These are phyloP conservation scores for Arge pagana DNA, from an alignment of 2,888 invertebrate species.

Conservation along the genomic window DNA sequence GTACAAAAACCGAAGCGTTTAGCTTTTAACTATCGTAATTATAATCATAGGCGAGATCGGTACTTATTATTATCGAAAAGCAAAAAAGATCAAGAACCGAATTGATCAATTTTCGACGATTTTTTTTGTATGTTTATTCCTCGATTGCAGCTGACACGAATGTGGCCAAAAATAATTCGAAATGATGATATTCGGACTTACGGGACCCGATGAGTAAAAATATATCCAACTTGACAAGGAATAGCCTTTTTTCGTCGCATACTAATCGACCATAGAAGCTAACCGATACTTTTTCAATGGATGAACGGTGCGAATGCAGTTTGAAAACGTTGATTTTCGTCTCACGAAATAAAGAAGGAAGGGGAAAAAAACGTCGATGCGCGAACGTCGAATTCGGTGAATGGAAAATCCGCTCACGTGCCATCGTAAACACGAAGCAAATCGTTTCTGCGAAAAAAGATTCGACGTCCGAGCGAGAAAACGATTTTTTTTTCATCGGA, in stretches of 20 bases:
- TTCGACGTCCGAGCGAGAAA: slow-evolving; percentile 7
- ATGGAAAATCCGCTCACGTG: too few species aligned
- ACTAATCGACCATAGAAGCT: slow-evolving; percentile 25
- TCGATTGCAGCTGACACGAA: too few species aligned
- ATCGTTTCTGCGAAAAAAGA: neutral
- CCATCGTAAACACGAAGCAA: neutral
- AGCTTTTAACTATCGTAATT: too few species aligned
- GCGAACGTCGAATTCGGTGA: too few species aligned
- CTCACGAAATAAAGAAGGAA: neutral
- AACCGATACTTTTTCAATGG: slow-evolving; percentile 55
- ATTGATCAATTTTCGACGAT: too few species aligned
- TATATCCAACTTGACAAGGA: slow-evolving; percentile 56
- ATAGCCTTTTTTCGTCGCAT: slow-evolving; percentile 58
- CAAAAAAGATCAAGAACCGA: slow-evolving; percentile 15
- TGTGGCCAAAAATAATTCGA: too few species aligned
- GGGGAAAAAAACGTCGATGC: neutral
- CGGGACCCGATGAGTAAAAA: slow-evolving; percentile 45
- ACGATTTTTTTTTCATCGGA: neutral
- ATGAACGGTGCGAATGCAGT: slow-evolving; percentile 58
- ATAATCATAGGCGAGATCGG: slow-evolving; percentile 50
- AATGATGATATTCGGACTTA: slow-evolving; percentile 28
- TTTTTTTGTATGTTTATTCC: too few species aligned
- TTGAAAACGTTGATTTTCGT: slow-evolving; percentile 13
- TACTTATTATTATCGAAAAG: slow-evolving; percentile 44
- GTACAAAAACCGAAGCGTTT: slow-evolving; percentile 50